Percentiles rank a stretch among this genome's conserved stretches.
Evolutionary conservation across 2,888 invertebrate species (phyloP).

Genomic region (Sminthurinus aureus): DNA sequence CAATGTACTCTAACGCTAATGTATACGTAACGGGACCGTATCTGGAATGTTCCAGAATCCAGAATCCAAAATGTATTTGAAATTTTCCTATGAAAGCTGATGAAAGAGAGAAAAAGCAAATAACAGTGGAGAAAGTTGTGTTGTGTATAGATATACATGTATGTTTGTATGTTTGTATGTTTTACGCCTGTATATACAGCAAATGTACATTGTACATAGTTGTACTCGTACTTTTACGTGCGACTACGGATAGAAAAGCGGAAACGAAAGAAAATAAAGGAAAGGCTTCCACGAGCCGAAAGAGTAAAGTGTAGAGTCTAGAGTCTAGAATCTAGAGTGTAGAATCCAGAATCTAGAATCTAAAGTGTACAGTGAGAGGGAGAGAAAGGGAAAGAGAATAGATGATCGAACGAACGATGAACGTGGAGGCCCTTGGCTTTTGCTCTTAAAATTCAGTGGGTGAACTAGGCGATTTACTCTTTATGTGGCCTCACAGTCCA

Average conservation of each 20-base stretch:
- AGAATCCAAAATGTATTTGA: background rate
- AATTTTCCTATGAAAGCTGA: background rate
- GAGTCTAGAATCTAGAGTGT: slow-evolving; percentile 12
- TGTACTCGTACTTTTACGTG: background rate
- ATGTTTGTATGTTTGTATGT: background rate
- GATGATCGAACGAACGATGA: background rate
- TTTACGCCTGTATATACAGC: background rate
- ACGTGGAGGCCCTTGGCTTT: slow-evolving; percentile 6
- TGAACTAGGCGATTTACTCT: slow-evolving; percentile 48
- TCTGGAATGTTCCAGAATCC: no score
- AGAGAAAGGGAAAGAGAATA: slow-evolving; percentile 16
- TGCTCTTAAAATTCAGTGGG: slow-evolving; percentile 42
- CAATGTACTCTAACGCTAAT: background rate
- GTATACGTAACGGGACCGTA: background rate
- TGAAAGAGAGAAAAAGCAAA: no score
- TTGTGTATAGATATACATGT: background rate
- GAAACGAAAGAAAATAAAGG: slow-evolving; percentile 27
- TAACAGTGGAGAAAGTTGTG: no score
- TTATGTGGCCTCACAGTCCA: slow-evolving; percentile 44
- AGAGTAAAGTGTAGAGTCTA: slow-evolving; percentile 4
- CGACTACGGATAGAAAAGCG: background rate
- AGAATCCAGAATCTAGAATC: background rate
- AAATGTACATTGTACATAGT: slow-evolving; percentile 5
- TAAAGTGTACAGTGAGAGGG: background rate
- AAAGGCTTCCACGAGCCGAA: slow-evolving; percentile 25